Conservation (phyloP, 2,797 vertebrate species). For the Pangasius djambal region DNA sequence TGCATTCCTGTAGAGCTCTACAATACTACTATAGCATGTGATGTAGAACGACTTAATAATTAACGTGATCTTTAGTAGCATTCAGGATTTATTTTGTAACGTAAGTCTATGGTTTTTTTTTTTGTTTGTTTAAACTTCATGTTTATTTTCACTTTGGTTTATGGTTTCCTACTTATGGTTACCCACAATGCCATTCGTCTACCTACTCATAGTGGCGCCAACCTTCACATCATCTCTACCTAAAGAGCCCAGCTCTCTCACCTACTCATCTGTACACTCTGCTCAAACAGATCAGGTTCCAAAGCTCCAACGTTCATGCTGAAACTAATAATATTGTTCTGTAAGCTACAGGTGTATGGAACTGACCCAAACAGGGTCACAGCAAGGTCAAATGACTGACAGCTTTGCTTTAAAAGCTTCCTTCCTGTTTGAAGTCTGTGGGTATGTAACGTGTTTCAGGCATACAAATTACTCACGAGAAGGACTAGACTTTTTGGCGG, state of each 20-base stretch:
- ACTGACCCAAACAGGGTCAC: neutral
- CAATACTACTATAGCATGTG: no score
- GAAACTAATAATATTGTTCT: neutral
- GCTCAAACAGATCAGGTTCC: neutral
- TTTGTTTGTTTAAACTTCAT: neutral
- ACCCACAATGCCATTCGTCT: neutral
- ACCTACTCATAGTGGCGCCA: neutral
- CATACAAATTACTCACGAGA: neutral
- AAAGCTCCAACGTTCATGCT: neutral
- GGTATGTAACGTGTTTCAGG: neutral
- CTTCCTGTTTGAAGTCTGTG: neutral
- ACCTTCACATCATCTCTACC: neutral
- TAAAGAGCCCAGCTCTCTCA: neutral
- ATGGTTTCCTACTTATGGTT: neutral
- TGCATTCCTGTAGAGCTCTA: neutral
- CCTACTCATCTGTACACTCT: neutral
- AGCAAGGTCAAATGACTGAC: neutral
- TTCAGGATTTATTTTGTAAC: neutral
- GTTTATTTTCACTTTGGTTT: neutral
- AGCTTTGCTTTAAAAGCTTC: neutral
- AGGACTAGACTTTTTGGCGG: neutral
- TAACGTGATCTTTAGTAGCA: neutral
- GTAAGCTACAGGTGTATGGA: neutral
- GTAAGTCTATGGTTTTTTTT: neutral
- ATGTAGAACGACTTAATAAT: neutral